Conservation (phyloP, 2,888 invertebrate genomes). For the Microplitis deprimator region DNA sequence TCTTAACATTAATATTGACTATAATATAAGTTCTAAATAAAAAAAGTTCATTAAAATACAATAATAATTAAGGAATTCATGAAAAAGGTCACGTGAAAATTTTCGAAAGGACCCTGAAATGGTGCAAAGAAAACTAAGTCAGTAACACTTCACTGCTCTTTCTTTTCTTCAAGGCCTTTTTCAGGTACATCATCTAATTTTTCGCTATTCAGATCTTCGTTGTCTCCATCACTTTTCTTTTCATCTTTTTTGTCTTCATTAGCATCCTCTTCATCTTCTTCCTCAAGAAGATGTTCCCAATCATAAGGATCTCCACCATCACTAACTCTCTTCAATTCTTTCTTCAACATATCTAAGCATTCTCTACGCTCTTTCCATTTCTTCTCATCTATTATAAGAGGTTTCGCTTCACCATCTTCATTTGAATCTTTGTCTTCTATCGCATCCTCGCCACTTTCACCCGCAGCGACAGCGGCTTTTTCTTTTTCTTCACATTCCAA, state of each 20-base stretch:
- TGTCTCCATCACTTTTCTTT: constrained; percentile 53
- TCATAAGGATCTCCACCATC: constrained; percentile 64
- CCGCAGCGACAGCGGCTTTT: constrained; percentile 47
- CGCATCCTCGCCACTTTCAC: constrained; percentile 26
- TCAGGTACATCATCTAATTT: constrained; percentile 29
- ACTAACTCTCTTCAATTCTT: constrained; percentile 62
- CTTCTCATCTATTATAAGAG: constrained; percentile 44
- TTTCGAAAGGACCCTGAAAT: not conserved
- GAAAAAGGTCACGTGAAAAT: not conserved
- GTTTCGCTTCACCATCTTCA: constrained; percentile 44
- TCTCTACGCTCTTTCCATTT: constrained; percentile 67
- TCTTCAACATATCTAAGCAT: constrained; percentile 66
- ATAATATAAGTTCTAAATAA: not conserved
- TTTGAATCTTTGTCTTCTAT: constrained; percentile 35
- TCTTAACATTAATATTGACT: not conserved
- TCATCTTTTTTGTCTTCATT: constrained; percentile 71
- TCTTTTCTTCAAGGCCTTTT: not conserved
- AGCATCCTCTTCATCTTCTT: constrained; percentile 70
- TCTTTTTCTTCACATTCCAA: constrained; percentile 65
- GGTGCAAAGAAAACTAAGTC: not conserved
- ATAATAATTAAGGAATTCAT: not conserved
- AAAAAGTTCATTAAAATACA: not conserved
- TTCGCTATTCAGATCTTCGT: constrained; percentile 39
- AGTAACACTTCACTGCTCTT: not conserved
- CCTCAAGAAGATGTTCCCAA: constrained; percentile 64